Evolutionary conservation across 2,797 vertebrate genomes (phyloP).

Genomic region (Crocodylus rhombifer): DNA sequence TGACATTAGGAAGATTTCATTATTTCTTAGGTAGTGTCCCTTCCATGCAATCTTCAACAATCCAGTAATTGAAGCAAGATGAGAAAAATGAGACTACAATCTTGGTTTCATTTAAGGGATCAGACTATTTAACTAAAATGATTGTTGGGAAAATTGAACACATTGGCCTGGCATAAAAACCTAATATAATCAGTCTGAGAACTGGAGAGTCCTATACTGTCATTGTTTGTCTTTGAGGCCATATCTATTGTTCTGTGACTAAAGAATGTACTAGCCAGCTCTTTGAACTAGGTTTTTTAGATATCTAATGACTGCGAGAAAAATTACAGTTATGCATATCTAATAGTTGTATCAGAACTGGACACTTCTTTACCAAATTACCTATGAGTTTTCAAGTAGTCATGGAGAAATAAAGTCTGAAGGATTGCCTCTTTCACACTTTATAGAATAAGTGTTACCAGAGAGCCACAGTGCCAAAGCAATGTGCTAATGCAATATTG

Average conservation of each 20-base stretch:
- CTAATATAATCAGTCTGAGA: conserved; percentile 51
- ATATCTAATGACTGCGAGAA: neutral
- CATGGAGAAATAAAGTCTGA: neutral
- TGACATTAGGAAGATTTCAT: conserved; percentile 53
- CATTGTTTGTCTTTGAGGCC: conserved; percentile 45
- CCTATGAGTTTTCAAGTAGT: neutral
- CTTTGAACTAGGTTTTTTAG: neutral
- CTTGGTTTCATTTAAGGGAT: conserved; percentile 56
- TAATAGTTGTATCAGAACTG: neutral
- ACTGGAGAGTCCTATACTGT: conserved; percentile 41
- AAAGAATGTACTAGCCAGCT: neutral
- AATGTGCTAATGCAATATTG: neutral
- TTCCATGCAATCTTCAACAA: conserved; percentile 14
- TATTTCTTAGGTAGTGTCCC: conserved; percentile 9
- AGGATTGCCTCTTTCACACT: neutral
- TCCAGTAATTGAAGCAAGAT: conserved; percentile 9
- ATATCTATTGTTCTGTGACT: conserved; percentile 11
- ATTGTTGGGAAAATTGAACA: conserved; percentile 53
- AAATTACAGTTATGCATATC: neutral
- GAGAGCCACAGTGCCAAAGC: neutral
- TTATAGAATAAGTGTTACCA: neutral
- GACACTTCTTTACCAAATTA: neutral
- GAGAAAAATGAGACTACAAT: neutral
- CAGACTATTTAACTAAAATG: conserved; percentile 47
- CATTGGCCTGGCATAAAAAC: conserved; percentile 9